phyloP scores from a whole-genome alignment of 2,797 vertebrate genomes.

The Moxostoma hubbsi region DNA sequence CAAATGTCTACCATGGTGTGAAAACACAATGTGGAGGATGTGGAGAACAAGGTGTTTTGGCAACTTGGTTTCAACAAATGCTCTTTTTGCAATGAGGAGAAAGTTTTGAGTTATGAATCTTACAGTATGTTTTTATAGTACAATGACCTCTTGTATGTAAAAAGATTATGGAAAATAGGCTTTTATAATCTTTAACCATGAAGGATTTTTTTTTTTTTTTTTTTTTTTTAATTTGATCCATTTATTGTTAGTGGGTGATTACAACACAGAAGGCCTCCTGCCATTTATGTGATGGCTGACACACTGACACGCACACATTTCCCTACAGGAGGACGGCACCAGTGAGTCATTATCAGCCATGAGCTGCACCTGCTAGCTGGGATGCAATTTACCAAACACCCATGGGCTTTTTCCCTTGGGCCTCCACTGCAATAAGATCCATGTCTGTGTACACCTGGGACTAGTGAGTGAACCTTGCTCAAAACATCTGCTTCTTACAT shows the following conservation, averaged over 20 bases:
- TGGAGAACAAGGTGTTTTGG: too few relatives aligned
- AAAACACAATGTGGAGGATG: too few relatives aligned
- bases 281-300: conserved; percentile 38
- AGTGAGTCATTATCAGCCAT: conserved; percentile 34
- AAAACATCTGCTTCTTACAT: conserved; percentile 5
- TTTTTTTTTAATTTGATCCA: too few relatives aligned
- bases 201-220: too few relatives aligned
- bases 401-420: conserved; percentile 19
- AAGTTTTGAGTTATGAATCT: too few relatives aligned
- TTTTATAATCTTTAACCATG: background rate
- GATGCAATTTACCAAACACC: conserved; percentile 37
- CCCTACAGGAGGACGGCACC: conserved; percentile 9
- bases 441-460: conserved; percentile 43
- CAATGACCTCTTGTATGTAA: too few relatives aligned
- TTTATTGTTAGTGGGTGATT: conserved; percentile 20
- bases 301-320: background rate
- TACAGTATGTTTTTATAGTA: too few relatives aligned
- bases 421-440: conserved; percentile 17
- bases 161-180: background rate
- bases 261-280: conserved; percentile 17
- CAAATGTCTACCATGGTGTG: too few relatives aligned
- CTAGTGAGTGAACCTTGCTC: conserved; percentile 18
- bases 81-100: too few relatives aligned
- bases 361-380: conserved; percentile 55
- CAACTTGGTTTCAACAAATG: too few relatives aligned